Evolutionary conservation across 2,797 vertebrate genomes (phyloP), one percentile per base, ranked within the genome.

Genomic region (Ispidina lecontei): DNA sequence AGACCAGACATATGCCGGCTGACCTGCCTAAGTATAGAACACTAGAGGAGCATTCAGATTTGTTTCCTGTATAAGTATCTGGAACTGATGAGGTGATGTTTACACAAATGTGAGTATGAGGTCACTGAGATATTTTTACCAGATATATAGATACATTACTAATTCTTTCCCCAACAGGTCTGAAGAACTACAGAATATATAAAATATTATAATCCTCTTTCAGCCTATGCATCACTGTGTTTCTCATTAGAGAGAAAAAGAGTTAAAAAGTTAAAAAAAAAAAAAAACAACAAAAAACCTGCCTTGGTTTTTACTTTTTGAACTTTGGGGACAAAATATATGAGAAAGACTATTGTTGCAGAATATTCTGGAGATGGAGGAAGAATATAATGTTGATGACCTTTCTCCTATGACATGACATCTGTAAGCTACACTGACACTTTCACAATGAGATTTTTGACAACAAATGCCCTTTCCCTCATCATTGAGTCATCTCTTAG

Each of bases 1-100:
- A 96, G 97, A 95, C 93, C 87, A 98, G 98, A 97, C 98, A 97
- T 96, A 97, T 96, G 96, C 97, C 78, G 91, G 96, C 94, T 97
- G 97, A 97, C 96, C 91, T 88, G 91, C 92, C 98, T 98, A 98
- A 98, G 97, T 98, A 98, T 98, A 98, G 97, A 97, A 97, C 97
- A 91, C 96, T 95, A 95, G 94, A 96, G 95, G 93, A 95, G 96
- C 96, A 96, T 97, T 97, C 96, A 97, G 96, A 98, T 97, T 97
- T 96, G 97, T 97, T 98, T 98, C 97, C 97, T 98, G 96, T 97
- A 91, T 97, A 97, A 97, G 97, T 96, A 97, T 97, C 97, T 96
- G 95, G 96, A 97, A 97, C 96, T 94, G 97, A 97, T 98, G 98
- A 98, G 97, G 96, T 97, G 97, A 97, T 98, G 97, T 97, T 97